Evolutionary conservation across 2,888 invertebrate genomes (phyloP), one percentile per base, ranked within the genome.

Genomic region (Macrosiphum euphorbiae): DNA sequence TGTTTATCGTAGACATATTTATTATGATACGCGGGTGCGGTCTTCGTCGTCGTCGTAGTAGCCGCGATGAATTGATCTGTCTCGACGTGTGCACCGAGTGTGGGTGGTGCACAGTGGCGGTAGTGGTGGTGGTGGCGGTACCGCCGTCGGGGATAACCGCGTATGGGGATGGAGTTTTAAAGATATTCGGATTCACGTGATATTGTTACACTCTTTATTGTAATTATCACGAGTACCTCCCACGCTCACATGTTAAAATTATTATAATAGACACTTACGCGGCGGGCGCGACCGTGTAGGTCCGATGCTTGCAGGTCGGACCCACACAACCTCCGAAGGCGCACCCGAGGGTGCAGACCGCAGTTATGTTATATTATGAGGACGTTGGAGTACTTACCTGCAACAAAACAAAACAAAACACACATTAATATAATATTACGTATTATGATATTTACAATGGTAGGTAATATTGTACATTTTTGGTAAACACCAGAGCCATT

Each of bases 311-410:
- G 86, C 88, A 41, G 28, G 28, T 28, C 86, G 86, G 35, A 78
- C 78, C 78, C 78, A 35, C 78, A 78, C 78, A 78, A 78, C 78
- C 78, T 78, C 35, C 35, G 7, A 24, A 35, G 78, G 35, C 35
- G 35, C 78, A 41, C 78, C 78, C 78, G 78, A 35, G 20, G 78
- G 78, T 78, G 78, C 8, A 78, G 35, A 78, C 35, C 20, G 78
- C 78, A 41, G 78, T 78, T 35, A 8, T 26, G 10, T 26, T 8
- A 58, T 26, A 58, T 35, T 35, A 35, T 3, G 20, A 35, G 78
- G 78, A 35, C 35, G 20, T 78, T 35, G 20, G 20, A 11, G 91
- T 92, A 92, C 92, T 92, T 92, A 92, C 92, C 92, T 92, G 88
- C 26, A 87, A 92, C 52, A 91, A 61, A 92, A 61, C 24, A 92